Evolutionary conservation across 2,888 invertebrate species (phyloP), one percentile per base, ranked within the genome.

Genomic region (Caenorhabditis zanzibari): DNA sequence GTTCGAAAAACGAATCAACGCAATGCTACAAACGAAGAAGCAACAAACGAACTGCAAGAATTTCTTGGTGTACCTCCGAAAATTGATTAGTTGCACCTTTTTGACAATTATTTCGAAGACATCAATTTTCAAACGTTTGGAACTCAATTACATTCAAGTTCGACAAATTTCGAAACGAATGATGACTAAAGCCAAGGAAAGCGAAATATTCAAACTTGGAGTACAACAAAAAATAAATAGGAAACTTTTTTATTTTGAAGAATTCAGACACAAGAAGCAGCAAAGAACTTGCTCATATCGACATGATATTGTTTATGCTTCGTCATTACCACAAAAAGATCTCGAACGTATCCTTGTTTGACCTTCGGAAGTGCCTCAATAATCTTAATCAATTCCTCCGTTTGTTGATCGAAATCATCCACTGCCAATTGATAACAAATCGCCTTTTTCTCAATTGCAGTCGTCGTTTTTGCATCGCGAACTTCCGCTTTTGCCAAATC

Each of bases 381-480:
- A 19, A 61, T 52, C 47, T 85, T 82, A 58, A 85, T 85, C 22
- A 85, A 56, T 52, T 28, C 71, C 19, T 82, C 82, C 2, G 89
- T 87, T 47, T 85, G 81, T 7, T 59, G 54, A 76, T 89, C 88
- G 56, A 89, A 89, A 41, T 82, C 81, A 47, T 82, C 84, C n/a
- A 89, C 88, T 19, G 88, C 85, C 73, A 87, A 66, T 61, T 88
- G 86, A 80, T 89, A 89, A 72, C 81, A 63, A 44, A 86, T 75
- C 19, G 87, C 89, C 38, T 85, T 85, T 56, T 89, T 88, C 81
- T 89, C 88, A 72, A 89, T 86, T 58, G 89, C 85, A 49, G 76
- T 86, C 61, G 88, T 89, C 44, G 86, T 89, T 75, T 88, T 88
- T 12, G 88, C 84, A 49, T 82, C 81, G 28, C 86, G 85, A 24